Base-by-base conservation (phyloP, 2,888 invertebrate genomes). In the Perizoma flavofasciatum region DNA sequence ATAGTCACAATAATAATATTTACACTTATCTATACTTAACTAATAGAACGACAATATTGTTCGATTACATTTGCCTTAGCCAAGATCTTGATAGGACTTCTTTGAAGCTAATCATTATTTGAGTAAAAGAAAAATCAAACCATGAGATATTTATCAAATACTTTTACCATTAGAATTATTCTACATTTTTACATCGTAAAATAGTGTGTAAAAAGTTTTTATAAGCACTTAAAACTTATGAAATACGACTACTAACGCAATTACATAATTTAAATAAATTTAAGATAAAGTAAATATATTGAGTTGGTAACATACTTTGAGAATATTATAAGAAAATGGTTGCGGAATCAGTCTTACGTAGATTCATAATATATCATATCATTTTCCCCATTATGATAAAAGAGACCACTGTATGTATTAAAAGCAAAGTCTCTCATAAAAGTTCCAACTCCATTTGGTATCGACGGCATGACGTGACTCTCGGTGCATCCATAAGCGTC, bases 311-410 rank as follows among this genome's bases (percentile, higher is more conserved):
- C 58, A 60, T 72, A 69, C 56, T 65, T 69, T 74, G 75, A 76
- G 66, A 68, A 73, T 72, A 49, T 49, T 65, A 71, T 75, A 66
- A 47, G 52, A 59, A 77, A 74, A 73, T 73, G 72, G 67, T 80
- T 77, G 81, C 79, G 78, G 84, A 86, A 79, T 92, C 91, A 92
- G 91, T 91, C 91, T 92, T 88, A 84, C 85, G 90, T 91, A 89
- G 85, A 60, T 39, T 58, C 54, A 48, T 55, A 62, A 58, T 45
- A 50, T 40, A 22, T 3, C 3, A 55, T 22, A 45, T 32, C 45
- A 45, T 59, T 55, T 10, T 51, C 55, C 32, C 55, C 57, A 4
- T 54, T 55, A 33, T 51, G 58, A 33, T 51, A 58, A 41, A 55
- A 62, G 47, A 54, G 48, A 52, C 50, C 11, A 10, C 53, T 49